Evolutionary conservation across 2,888 invertebrate species (phyloP).

Genomic region (Heliconius cydno): DNA sequence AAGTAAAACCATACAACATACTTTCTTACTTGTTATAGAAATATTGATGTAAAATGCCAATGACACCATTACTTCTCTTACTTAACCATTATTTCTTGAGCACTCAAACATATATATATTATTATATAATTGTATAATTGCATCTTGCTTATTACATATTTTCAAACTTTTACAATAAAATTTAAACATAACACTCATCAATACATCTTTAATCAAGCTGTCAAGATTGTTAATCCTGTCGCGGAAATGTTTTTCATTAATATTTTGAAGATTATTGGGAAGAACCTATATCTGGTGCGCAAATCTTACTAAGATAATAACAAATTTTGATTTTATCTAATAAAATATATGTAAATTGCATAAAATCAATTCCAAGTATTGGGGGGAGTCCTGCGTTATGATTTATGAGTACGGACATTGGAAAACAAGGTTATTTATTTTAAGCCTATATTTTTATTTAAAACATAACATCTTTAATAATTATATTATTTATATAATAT

Average conservation of each 20-base stretch:
- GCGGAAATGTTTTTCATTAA: constrained; percentile 1
- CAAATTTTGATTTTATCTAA: constrained; percentile 12
- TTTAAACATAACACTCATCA: constrained; percentile 1
- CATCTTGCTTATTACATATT: not conserved
- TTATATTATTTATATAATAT: not conserved
- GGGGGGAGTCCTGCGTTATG: not conserved
- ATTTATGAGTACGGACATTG: not conserved
- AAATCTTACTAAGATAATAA: not conserved
- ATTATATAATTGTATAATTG: too few species aligned
- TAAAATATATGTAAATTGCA: not conserved
- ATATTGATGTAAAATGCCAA: too few species aligned
- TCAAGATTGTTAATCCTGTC: constrained; percentile 21
- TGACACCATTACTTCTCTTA: too few species aligned
- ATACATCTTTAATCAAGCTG: constrained; percentile 9
- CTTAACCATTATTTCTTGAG: too few species aligned
- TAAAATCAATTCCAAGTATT: not conserved
- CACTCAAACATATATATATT: too few species aligned
- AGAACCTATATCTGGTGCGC: constrained; percentile 13
- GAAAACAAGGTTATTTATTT: not conserved
- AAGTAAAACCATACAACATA: too few species aligned
- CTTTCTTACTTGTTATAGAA: too few species aligned
- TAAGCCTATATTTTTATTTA: not conserved
- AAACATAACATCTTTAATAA: not conserved
- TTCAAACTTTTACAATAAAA: not conserved
- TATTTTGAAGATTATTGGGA: constrained; percentile 15